Percentiles rank a stretch among this genome's conserved stretches.
These are phyloP conservation scores for Leuctra nigra DNA, from an alignment of 2,888 invertebrate genomes.

Conservation along the genomic window DNA sequence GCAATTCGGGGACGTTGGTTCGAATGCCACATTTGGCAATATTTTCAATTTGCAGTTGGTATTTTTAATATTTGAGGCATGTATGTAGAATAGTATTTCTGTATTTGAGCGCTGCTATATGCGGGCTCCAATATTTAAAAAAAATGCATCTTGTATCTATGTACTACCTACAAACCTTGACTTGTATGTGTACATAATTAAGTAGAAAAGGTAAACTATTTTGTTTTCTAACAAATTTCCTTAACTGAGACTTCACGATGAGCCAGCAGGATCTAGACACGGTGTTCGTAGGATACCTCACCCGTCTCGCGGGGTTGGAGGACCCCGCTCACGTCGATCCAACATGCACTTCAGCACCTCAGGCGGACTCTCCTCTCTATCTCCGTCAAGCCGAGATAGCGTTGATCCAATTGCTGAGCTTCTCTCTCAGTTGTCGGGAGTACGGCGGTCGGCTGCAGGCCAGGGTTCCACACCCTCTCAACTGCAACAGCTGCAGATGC, in stretches of 20 bases:
- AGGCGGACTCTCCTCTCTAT: constrained; percentile 75
- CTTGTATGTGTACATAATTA: too few relatives aligned
- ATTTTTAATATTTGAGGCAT: too few relatives aligned
- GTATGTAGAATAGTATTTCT: too few relatives aligned
- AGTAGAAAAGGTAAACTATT: too few relatives aligned
- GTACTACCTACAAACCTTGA: too few relatives aligned
- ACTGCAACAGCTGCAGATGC: constrained; percentile 92
- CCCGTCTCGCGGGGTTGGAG: constrained; percentile 57
- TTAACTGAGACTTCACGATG: constrained; percentile 52
- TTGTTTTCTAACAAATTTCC: too few relatives aligned
- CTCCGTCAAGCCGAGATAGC: constrained; percentile 84
- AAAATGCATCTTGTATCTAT: too few relatives aligned
- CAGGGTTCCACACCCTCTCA: constrained; percentile 62
- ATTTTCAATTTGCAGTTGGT: too few relatives aligned
- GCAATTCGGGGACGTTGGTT: too few relatives aligned
- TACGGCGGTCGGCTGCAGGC: constrained; percentile 61
- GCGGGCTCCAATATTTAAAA: too few relatives aligned
- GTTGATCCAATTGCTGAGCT: constrained; percentile 97
- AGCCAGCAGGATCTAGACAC: constrained; percentile 41
- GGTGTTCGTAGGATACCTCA: constrained; percentile 74
- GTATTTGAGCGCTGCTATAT: too few relatives aligned
- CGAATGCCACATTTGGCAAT: too few relatives aligned
- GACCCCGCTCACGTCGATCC: constrained; percentile 72
- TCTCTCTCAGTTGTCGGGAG: constrained; percentile 90
- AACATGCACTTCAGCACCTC: constrained; percentile 94